Evolutionary conservation across 30 jellyfish, hydroid and myxozoan genomes (phyloP).

Genomic region (Pelagia noctiluca): DNA sequence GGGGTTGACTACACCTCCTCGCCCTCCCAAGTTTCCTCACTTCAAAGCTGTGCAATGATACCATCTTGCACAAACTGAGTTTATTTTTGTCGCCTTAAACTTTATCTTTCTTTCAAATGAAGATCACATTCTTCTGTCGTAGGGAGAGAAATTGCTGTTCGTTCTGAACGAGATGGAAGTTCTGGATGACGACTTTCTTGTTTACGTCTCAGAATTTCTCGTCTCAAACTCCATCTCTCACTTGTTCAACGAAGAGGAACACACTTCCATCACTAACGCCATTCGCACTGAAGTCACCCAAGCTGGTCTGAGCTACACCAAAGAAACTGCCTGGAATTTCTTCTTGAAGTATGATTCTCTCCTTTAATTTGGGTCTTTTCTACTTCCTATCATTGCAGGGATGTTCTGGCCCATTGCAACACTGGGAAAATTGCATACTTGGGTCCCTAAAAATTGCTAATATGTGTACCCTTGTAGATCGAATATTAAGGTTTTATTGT

Average conservation of each 20-base stretch:
- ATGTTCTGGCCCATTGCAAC: too few relatives aligned
- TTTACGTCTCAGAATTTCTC: constrained; percentile 68
- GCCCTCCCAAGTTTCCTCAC: too few relatives aligned
- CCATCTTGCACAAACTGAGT: too few relatives aligned
- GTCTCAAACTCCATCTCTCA: constrained; percentile 71
- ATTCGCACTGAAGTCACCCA: constrained; percentile 83
- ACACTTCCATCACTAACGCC: constrained; percentile 71
- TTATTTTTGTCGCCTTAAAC: too few relatives aligned
- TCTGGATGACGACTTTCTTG: constrained; percentile 69
- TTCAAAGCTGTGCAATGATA: too few relatives aligned
- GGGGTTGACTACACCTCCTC: too few relatives aligned
- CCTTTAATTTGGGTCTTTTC: background rate
- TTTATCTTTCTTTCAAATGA: too few relatives aligned
- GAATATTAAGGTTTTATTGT: too few relatives aligned
- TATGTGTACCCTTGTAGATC: too few relatives aligned
- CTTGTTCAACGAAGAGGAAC: constrained; percentile 83
- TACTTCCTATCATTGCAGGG: too few relatives aligned
- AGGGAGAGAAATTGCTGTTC: constrained; percentile 78
- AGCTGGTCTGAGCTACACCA: constrained; percentile 69
- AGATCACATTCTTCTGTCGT: background rate
- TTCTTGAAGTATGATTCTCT: constrained; percentile 56
- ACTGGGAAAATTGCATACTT: too few relatives aligned
- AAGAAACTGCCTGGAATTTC: constrained; percentile 83
- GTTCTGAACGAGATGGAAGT: constrained; percentile 72
- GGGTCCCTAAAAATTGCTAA: too few relatives aligned